Evolutionary conservation across 2,113 vertebrate species (phyloP), one percentile per base, ranked within the genome.

Genomic region (Albula goreensis): DNA sequence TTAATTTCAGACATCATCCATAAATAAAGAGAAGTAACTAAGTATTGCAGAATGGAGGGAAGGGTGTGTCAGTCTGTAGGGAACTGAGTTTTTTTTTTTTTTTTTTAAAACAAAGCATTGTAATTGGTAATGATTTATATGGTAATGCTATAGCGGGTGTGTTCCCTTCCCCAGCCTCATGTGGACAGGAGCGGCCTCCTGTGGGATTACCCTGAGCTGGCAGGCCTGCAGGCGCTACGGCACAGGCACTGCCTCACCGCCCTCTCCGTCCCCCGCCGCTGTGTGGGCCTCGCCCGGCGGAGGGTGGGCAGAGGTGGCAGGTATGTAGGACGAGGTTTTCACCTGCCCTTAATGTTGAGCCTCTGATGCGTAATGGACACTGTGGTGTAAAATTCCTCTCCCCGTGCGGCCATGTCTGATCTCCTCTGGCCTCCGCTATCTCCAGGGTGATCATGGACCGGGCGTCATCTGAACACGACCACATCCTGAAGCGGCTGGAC

Each of bases 301-400:
- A 91, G 97, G 90, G 92, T 97, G 92, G 97, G 97, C 90, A 95
- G 97, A 89, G 97, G 97, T 84, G 97, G 97, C 94, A 97, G 97
- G 97, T 98, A 95, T 11, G 15, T 53, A 19, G 31, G 31, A 41
- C 31, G 31, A 41, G 31, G 31, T 41, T 41, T 1, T 41, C 31
- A 41, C 31, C 31, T 41, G 31, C 31, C 31, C 31, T 41, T 41
- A 41, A 41, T 41, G 31, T 41, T 41, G 31, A 41, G 31, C 1
- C 31, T 41, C 31, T 41, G 31, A 41, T 41, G 31, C 31, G 0
- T 41, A 41, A 41, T 41, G 31, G 31, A 41, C 31, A 1, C 31
- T 41, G 31, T 41, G 31, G 31, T 41, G 0, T 41, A 51, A 31
- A 19, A n/a, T 63, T 52, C 49, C 22, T 10, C 15, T 53, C 78